A percentile compares a stretch with the other conserved stretches of the same genome.
These are phyloP conservation scores for Aleiodes testaceus DNA, from an alignment of 2,888 invertebrate species.

Conservation along the genomic window DNA sequence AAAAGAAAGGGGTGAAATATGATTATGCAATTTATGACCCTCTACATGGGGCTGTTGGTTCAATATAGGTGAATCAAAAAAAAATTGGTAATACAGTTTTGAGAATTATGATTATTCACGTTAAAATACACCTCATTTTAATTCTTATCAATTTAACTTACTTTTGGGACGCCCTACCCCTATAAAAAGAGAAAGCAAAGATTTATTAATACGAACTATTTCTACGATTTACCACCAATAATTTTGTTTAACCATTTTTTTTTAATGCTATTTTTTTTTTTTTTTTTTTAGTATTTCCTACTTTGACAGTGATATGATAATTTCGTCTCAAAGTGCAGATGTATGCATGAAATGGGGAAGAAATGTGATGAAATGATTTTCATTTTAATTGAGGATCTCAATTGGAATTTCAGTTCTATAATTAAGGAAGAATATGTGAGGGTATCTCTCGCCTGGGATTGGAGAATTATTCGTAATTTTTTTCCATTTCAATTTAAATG, in stretches of 20 bases:
- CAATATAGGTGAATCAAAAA: conserved; percentile 59
- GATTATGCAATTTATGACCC: conserved; percentile 32
- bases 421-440: not conserved
- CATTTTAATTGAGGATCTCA: not conserved
- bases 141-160: conserved; percentile 64
- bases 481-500: not conserved
- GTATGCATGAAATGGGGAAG: conserved; percentile 14
- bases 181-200: conserved; percentile 69
- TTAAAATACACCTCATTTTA: conserved; percentile 55
- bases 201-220: conserved; percentile 34
- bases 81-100: conserved; percentile 54
- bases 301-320: not conserved
- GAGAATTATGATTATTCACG: conserved; percentile 66
- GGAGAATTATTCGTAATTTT: conserved; percentile 17
- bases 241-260: too few species aligned
- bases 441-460: conserved; percentile 27
- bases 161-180: conserved; percentile 74
- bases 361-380: conserved; percentile 18
- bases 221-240: conserved; percentile 8
- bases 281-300: not conserved
- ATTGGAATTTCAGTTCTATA: conserved; percentile 15
- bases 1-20: conserved; percentile 17
- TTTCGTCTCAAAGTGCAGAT: not conserved
- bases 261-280: not conserved
- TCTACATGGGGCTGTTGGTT: conserved; percentile 46